A percentile compares a stretch with the other conserved stretches of the same genome.
Conservation (phyloP, 35 echinoderm and acorn worm genomes). For the Acanthaster planci region DNA sequence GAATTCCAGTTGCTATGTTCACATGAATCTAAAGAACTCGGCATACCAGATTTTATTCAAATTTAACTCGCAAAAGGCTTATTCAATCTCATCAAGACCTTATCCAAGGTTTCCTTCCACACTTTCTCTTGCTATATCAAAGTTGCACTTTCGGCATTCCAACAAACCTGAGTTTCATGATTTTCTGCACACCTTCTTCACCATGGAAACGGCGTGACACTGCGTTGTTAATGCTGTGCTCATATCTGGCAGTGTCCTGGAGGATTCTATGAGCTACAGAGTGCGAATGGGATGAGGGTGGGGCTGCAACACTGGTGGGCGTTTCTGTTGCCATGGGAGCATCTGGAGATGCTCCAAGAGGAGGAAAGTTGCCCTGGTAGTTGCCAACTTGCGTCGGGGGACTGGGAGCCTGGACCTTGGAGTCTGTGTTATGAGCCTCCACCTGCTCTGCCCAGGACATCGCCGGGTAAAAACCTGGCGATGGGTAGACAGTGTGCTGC, state of each 20-base stretch:
- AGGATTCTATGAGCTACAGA: background rate
- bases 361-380: constrained; percentile 7
- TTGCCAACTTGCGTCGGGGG: background rate
- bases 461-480: background rate
- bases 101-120: no score
- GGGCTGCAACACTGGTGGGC: background rate
- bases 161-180: constrained; percentile 7
- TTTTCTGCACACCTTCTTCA: constrained; percentile 7
- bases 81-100: no score
- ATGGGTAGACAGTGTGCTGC: background rate
- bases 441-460: constrained; percentile 44
- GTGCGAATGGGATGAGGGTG: background rate
- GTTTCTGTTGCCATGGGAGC: background rate
- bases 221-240: constrained; percentile 17
- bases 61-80: no score
- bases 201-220: constrained; percentile 26
- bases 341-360: background rate
- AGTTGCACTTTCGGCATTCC: background rate
- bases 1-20: no score
- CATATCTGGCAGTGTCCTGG: background rate
- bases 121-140: no score
- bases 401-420: background rate
- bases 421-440: constrained; percentile 11
- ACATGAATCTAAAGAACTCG: no score
- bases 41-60: no score